Evolutionary conservation across 30 jellyfish, hydroid and myxozoan species (phyloP).

Genomic region (Hydra vulgaris): DNA sequence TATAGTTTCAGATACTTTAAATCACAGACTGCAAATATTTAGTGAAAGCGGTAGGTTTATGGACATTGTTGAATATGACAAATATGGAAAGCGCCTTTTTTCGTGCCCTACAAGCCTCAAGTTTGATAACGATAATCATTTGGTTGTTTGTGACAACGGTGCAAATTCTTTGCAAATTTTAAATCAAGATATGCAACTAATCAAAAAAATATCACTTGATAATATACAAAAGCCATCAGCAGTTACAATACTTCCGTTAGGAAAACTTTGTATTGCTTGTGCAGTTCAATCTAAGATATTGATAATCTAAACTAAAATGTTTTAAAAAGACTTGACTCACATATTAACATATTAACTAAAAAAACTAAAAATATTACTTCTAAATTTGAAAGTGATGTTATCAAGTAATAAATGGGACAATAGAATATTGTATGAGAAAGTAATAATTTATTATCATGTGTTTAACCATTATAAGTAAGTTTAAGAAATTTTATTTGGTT

Average conservation of each 20-base stretch:
- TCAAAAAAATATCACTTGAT: neutral
- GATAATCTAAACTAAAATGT: neutral
- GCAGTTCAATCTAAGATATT: neutral
- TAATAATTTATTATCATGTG: no score
- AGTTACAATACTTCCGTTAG: slow-evolving; percentile 20
- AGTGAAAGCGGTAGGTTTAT: slow-evolving; percentile 14
- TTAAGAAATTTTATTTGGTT: no score
- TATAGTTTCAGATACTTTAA: slow-evolving; percentile 24
- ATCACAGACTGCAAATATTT: slow-evolving; percentile 19
- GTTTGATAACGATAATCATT: slow-evolving; percentile 6
- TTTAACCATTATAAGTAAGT: no score
- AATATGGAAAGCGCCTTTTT: slow-evolving; percentile 10
- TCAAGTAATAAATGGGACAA: no score
- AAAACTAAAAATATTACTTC: no score
- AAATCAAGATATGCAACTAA: neutral
- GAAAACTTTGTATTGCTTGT: slow-evolving; percentile 16
- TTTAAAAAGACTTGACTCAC: no score
- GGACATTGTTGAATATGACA: slow-evolving; percentile 19
- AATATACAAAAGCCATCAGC: slow-evolving; percentile 26
- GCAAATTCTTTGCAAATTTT: slow-evolving; percentile 9
- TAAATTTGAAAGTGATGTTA: no score
- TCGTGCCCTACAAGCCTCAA: slow-evolving; percentile 21
- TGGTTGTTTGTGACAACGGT: slow-evolving; percentile 26
- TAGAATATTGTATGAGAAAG: no score
- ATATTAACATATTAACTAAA: no score